Evolutionary conservation across 1,140 invertebrate genomes (phyloP).

Genomic region (Lerema accius): DNA sequence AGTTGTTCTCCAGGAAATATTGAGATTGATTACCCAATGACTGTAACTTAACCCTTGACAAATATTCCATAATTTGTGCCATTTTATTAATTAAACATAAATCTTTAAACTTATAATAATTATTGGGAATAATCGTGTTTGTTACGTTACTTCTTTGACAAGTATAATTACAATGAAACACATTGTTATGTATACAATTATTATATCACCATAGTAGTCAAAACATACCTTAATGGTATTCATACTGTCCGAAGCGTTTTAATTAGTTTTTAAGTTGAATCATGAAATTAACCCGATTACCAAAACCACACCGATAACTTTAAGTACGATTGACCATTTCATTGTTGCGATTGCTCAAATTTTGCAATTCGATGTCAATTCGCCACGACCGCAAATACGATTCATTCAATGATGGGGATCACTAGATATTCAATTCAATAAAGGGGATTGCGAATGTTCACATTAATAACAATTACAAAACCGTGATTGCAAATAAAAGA

Average conservation of each 20-base stretch:
- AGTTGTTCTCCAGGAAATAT: conserved; percentile 62
- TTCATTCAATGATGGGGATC: background rate
- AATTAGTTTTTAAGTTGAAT: background rate
- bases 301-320: background rate
- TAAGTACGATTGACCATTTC: background rate
- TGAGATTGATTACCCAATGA: conserved; percentile 56
- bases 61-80: conserved; percentile 35
- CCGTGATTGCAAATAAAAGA: background rate
- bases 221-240: too few relatives aligned
- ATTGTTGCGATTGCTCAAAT: conserved; percentile 4
- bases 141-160: too few relatives aligned
- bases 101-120: too few relatives aligned
- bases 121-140: too few relatives aligned
- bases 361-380: conserved; percentile 1
- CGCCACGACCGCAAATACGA: background rate
- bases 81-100: conserved; percentile 6
- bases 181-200: too few relatives aligned
- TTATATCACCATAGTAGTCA: too few relatives aligned
- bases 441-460: background rate
- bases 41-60: conserved; percentile 58
- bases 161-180: too few relatives aligned
- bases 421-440: conserved; percentile 4
- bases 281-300: conserved; percentile 1
- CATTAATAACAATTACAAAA: background rate
- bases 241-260: too few relatives aligned